These are phyloP conservation scores for Ramphastos sulfuratus DNA, from an alignment of 2,113 vertebrate species.

Conservation along the genomic window DNA sequence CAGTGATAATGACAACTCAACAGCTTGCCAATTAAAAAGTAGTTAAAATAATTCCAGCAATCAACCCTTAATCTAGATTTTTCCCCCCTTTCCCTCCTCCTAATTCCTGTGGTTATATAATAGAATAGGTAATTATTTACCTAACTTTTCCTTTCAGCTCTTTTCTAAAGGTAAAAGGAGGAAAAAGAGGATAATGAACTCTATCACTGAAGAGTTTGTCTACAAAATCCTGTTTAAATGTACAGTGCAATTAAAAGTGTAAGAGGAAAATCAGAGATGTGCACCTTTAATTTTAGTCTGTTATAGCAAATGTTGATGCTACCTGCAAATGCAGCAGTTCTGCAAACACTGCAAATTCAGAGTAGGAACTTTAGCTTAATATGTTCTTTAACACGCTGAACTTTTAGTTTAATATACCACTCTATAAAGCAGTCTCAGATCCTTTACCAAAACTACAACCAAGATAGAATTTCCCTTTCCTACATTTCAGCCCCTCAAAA, in stretches of 20 bases:
- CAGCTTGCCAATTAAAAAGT: conserved; percentile 44
- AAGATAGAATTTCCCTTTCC: background rate
- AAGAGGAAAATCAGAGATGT: background rate
- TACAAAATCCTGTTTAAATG: background rate
- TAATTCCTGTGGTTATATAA: background rate
- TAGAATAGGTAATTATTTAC: conserved; percentile 8
- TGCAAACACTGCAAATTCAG: background rate
- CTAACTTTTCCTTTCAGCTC: background rate
- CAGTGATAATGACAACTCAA: conserved; percentile 30
- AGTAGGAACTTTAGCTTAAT: background rate
- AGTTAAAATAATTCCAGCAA: conserved; percentile 60
- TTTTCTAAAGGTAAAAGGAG: background rate
- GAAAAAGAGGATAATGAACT: background rate
- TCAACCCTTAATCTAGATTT: conserved; percentile 1
- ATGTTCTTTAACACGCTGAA: background rate
- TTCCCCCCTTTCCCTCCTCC: background rate
- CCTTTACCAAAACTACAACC: background rate
- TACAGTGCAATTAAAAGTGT: background rate
- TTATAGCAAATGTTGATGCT: background rate
- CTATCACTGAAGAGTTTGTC: background rate
- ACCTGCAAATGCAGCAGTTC: background rate
- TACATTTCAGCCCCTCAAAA: background rate
- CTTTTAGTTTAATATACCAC: background rate
- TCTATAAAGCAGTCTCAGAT: background rate
- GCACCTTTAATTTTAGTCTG: background rate